Base-by-base conservation (phyloP, 2,888 invertebrate species). In the Bellardia pandia region DNA sequence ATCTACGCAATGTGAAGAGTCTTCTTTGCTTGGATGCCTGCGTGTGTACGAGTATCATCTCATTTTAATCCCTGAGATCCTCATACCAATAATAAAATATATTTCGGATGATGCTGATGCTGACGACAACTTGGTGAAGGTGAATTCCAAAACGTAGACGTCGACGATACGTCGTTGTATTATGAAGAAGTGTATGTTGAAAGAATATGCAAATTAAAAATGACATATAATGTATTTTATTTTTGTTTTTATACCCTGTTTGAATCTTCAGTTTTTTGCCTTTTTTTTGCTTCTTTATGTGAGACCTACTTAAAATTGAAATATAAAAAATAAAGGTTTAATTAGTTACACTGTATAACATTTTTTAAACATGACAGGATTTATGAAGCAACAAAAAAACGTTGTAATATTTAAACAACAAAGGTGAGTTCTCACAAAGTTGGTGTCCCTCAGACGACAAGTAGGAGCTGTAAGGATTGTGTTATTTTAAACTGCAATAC, bases 151-250 rank as follows among this genome's bases (percentile, higher is more conserved):
- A 53, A 42, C 23, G 7, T 53, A 62, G 5, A 56, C 16, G 45
- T 13, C 71, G 16, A 13, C 48, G 9, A n/a, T 13, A 33, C 58
- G 79, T 58, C 72, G 69, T 53, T 82, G 76, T 80, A 45, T 81
- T 81, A 78, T 82, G 77, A 82, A 81, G 78, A 87, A 78, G 76
- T 83, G 86, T 82, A 69, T 87, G 85, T 78, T 82, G 81, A 81
- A 76, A 75, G 87, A 85, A 85, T 87, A 87, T 87, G 85, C 87
- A 87, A 87, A 87, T 87, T 85, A 87, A 87, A 87, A 87, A 85
- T 85, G 87, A 78, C 87, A 87, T 85, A 85, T 82, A 87, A 75
- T 87, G 85, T 80, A 85, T 79, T 83, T 86, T 58, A 66, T 83
- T 83, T 79, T 60, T 16, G 37, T 66, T 72, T 66, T 62, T 79